These are phyloP conservation scores for Shargacucullia verbasci DNA, from an alignment of 2,888 invertebrate species.

Conservation along the genomic window DNA sequence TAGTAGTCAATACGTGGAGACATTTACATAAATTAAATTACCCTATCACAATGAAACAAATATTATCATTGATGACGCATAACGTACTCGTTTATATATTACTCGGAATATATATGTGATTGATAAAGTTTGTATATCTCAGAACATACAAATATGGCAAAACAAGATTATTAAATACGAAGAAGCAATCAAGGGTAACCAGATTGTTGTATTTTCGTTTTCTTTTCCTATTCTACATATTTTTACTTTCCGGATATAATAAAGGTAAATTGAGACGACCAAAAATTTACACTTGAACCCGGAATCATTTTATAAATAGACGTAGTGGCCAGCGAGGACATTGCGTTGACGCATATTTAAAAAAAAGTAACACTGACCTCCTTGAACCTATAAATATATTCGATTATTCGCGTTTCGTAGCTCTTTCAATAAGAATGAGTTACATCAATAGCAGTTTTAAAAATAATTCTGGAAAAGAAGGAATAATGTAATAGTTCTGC, in stretches of 20 bases:
- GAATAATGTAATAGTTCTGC: too few relatives aligned
- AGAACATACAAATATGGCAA: constrained; percentile 2
- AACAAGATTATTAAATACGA: background rate
- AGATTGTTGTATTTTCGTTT: background rate
- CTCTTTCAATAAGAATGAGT: background rate
- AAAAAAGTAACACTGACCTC: constrained; percentile 19
- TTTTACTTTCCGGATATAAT: constrained; percentile 8
- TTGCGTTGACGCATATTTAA: constrained; percentile 6
- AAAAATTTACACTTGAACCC: constrained; percentile 20
- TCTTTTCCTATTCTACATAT: background rate
- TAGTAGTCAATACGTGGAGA: too few relatives aligned
- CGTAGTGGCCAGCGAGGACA: constrained; percentile 18
- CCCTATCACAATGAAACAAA: too few relatives aligned
- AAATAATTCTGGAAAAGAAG: background rate
- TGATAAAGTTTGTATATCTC: constrained; percentile 24
- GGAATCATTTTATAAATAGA: constrained; percentile 26
- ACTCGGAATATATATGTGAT: constrained; percentile 4
- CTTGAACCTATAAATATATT: constrained; percentile 6
- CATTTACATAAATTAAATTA: too few relatives aligned
- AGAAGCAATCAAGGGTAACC: background rate
- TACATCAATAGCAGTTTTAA: background rate
- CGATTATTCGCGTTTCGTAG: background rate
- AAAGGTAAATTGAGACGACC: constrained; percentile 10
- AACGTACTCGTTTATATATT: constrained; percentile 12
- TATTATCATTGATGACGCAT: constrained; percentile 6